phyloP scores from a whole-genome alignment of 2,797 vertebrate species.

The Oryzias sinensis region DNA sequence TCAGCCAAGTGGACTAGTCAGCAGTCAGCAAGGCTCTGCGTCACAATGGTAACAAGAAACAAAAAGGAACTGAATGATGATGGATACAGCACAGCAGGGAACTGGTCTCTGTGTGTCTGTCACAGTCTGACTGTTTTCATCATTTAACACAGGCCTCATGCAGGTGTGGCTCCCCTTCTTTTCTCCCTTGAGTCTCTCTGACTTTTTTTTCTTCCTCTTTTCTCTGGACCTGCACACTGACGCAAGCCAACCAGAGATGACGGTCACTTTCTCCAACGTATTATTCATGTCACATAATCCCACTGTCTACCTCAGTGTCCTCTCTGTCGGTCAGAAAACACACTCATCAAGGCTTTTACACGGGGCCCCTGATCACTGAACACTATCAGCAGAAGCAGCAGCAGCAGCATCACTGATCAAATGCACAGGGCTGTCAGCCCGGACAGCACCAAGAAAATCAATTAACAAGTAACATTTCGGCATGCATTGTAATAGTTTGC shows the following conservation, averaged over 20 bases:
- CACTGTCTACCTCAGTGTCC: conserved; percentile 67
- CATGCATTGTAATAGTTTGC: conserved; percentile 49
- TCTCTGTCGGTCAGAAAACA: conserved; percentile 56
- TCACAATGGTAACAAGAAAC: conserved; percentile 51
- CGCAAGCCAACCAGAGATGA: conserved; percentile 70
- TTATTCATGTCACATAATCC: conserved; percentile 80
- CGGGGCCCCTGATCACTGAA: conserved; percentile 54
- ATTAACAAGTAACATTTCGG: conserved; percentile 58
- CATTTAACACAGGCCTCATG: conserved; percentile 46
- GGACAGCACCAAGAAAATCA: conserved; percentile 64
- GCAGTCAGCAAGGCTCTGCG: conserved; percentile 61
- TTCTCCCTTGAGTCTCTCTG: conserved; percentile 50
- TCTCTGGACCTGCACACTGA: conserved; percentile 66
- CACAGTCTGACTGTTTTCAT: conserved; percentile 15
- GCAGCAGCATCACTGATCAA: conserved; percentile 67
- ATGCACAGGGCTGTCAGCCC: conserved; percentile 51
- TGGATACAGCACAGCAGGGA: conserved; percentile 54
- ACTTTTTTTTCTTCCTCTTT: conserved; percentile 23
- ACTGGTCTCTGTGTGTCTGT: conserved; percentile 19
- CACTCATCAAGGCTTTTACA: conserved; percentile 35
- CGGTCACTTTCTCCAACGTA: conserved; percentile 66
- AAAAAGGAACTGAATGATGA: conserved; percentile 35
- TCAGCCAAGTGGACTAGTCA: conserved; percentile 67
- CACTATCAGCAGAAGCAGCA: conserved; percentile 60
- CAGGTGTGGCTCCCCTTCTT: conserved; percentile 64